A percentile compares a stretch with the other conserved stretches of the same genome.
Evolutionary conservation across 2,797 vertebrate genomes (phyloP).

Genomic region (Uromys caudimaculatus): DNA sequence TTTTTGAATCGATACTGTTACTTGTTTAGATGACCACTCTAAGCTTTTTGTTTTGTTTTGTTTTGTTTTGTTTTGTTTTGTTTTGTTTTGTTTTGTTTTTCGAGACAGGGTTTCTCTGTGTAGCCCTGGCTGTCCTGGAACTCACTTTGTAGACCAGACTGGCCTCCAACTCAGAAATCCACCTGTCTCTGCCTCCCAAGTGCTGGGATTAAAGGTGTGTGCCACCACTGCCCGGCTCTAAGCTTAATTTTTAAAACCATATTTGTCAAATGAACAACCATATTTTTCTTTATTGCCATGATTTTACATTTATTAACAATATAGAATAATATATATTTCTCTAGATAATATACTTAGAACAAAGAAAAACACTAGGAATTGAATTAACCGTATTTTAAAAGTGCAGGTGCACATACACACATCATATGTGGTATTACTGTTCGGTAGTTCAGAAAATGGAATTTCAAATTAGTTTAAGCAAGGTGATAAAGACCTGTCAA

Average conservation of each 20-base stretch:
- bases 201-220: too few relatives aligned
- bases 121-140: too few relatives aligned
- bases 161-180: too few relatives aligned
- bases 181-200: too few relatives aligned
- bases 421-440: conserved; percentile 68
- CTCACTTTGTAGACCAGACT: too few relatives aligned
- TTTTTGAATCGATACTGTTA: conserved; percentile 36
- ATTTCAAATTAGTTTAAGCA: conserved; percentile 84
- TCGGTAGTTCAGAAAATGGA: conserved; percentile 83
- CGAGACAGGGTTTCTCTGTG: too few relatives aligned
- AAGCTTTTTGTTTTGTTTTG: too few relatives aligned
- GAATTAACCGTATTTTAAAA: conserved; percentile 26
- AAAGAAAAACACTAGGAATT: conserved; percentile 56
- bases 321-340: conserved; percentile 68
- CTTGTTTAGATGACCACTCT: background rate
- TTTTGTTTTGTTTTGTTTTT: too few relatives aligned
- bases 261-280: conserved; percentile 37
- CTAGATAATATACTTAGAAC: conserved; percentile 51
- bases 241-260: conserved; percentile 16
- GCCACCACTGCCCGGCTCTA: too few relatives aligned
- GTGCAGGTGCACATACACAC: background rate
- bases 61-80: too few relatives aligned
- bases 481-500: conserved; percentile 84
- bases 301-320: conserved; percentile 64
- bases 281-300: conserved; percentile 71